Evolutionary conservation across 2,113 vertebrate genomes (phyloP), one percentile per base, ranked within the genome.

Genomic region (Arothron firmamentum): DNA sequence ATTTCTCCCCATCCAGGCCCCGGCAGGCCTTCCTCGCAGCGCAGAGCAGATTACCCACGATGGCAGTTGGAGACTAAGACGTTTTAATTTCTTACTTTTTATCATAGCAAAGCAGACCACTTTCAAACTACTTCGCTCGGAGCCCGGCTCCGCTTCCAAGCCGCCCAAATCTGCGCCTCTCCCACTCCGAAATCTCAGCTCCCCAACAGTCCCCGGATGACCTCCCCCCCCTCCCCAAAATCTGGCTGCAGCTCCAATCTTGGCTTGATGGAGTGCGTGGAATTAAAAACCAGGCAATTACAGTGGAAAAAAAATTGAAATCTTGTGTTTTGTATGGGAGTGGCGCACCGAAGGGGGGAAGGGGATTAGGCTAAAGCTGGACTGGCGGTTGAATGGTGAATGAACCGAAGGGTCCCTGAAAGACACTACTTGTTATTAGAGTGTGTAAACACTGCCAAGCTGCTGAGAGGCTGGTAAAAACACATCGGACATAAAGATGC

Each of bases 391-490:
- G 81, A 88, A 83, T 87, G 76, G 72, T 85, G 81, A 88, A 89
- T 84, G 84, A 75, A 67, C 58, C 71, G 59, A 83, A 85, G 76
- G 77, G 85, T 89, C 90, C 88, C 88, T 79, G 85, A 90, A 90
- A 89, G 88, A 89, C 81, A 78, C 72, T 83, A 89, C 88, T 90
- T 90, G 89, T 90, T 90, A 90, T 91, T 91, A 90, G 86, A 83
- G 83, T 88, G 85, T 91, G 90, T 90, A 91, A 91, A 91, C 90
- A 92, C 76, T 88, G 88, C 88, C 87, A 89, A 90, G 88, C 89
- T 88, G 83, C 82, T 83, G 86, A 89, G 87, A 89, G 87, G 88
- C 87, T 87, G 78, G 84, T 92, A 88, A 88, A 84, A 91, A 91
- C 88, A 91, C 87, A 88, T 75, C 62, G 84, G 75, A 81, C 86